These are phyloP conservation scores for Archivesica marissinica DNA, from an alignment of 1,140 invertebrate species.

Conservation along the genomic window DNA sequence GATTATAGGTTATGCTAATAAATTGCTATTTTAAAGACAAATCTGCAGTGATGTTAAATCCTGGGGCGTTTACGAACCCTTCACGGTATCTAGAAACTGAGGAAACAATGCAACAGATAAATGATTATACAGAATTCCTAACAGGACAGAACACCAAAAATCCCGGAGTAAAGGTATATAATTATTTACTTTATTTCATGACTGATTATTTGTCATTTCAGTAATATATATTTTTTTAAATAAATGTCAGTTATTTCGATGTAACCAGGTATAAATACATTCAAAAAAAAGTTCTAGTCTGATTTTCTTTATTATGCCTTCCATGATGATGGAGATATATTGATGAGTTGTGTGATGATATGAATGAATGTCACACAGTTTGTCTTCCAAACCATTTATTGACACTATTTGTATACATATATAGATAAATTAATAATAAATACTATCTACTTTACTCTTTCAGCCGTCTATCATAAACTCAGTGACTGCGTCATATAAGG, in stretches of 20 bases:
- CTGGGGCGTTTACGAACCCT: constrained; percentile 41
- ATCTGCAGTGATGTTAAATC: constrained; percentile 44
- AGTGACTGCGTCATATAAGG: neutral
- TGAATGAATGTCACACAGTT: neutral
- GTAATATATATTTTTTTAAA: neutral
- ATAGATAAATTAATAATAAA: neutral
- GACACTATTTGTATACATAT: neutral
- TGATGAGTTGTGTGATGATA: neutral
- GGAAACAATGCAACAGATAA: constrained; percentile 13
- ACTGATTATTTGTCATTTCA: neutral
- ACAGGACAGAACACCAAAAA: constrained; percentile 24
- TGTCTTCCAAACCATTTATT: neutral
- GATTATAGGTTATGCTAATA: neutral
- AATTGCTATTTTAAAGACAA: constrained; percentile 2
- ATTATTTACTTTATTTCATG: neutral
- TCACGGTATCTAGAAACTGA: constrained; percentile 28
- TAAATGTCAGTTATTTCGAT: no score
- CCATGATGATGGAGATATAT: neutral
- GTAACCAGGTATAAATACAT: no score
- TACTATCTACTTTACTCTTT: neutral
- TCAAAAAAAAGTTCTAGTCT: no score
- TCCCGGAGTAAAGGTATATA: constrained; percentile 50
- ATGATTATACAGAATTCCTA: constrained; percentile 26
- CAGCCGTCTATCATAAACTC: neutral
- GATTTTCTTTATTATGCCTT: neutral